Evolutionary conservation across 2,888 invertebrate genomes (phyloP).

Genomic region (Xestia sexstrigata): DNA sequence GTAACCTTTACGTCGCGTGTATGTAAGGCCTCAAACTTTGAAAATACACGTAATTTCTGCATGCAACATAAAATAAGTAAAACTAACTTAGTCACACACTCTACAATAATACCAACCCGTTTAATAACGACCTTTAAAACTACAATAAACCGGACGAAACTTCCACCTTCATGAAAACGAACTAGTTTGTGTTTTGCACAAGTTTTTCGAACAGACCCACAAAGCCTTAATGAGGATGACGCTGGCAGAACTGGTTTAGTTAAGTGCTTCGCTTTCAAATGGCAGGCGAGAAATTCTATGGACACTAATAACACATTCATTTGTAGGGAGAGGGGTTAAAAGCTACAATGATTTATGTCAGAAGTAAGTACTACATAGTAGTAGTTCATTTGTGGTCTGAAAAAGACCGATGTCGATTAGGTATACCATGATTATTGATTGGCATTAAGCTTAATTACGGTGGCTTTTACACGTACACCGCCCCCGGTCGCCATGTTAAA

Average conservation of each 20-base stretch:
- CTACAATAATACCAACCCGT: background rate
- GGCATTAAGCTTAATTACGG: background rate
- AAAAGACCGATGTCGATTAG: background rate
- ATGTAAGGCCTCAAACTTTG: background rate
- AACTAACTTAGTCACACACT: background rate
- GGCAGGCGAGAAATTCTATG: slow-evolving; percentile 27
- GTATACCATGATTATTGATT: background rate
- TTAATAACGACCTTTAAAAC: slow-evolving; percentile 17
- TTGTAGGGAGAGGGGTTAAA: slow-evolving; percentile 2
- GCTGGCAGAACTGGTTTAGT: slow-evolving; percentile 43
- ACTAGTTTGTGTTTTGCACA: slow-evolving; percentile 15
- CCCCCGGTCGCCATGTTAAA: background rate
- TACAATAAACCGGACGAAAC: slow-evolving; percentile 20
- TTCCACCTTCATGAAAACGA: slow-evolving; percentile 24
- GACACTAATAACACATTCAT: slow-evolving; percentile 11
- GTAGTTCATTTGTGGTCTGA: too few relatives aligned
- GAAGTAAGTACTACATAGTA: too few relatives aligned
- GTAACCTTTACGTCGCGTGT: background rate
- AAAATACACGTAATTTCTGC: background rate
- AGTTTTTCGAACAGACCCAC: slow-evolving; percentile 32
- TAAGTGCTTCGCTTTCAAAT: slow-evolving; percentile 40
- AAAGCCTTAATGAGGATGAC: slow-evolving; percentile 49
- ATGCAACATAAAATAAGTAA: background rate
- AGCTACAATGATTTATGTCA: background rate
- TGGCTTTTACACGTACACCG: background rate